Base-by-base conservation (phyloP, 2,888 invertebrate species). In the Ophion obscuratus region DNA sequence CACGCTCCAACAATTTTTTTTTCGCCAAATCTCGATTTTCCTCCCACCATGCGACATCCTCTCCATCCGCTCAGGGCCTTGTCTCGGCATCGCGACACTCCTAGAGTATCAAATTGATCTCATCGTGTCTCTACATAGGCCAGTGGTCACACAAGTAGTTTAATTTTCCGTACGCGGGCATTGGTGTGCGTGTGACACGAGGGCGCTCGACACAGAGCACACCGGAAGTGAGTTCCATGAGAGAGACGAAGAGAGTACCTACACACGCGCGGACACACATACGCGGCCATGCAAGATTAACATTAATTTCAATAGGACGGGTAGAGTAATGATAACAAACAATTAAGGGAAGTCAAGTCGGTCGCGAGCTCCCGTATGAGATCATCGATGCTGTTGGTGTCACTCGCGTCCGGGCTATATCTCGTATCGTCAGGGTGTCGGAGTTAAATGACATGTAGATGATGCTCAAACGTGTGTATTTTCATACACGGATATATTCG, bases 281-380 rank as follows among this genome's bases (percentile, higher is more conserved):
- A 80, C 68, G 85, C 67, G 70, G 66, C 90, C 89, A 88, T 59
- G 92, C 89, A 91, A 91, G 92, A 93, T 94, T 93, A 93, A 92
- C 92, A 93, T 94, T 93, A 93, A 94, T 94, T 94, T 94, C 93
- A 94, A 94, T 94, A 93, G 94, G 93, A 93, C 92, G 93, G 92
- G 92, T 93, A 90, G 90, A 90, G 92, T 91, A 93, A 94, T 93
- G 93, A 93, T 94, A 94, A 94, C 93, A 94, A 94, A 93, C 93
- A 94, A 94, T 94, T 94, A 93, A 93, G 24, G 92, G 88, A 90
- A 91, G 91, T 91, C 90, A 90, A 91, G 92, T 90, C 91, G 89
- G 90, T 90, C 89, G 91, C 90, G 91, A 87, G 89, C 79, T 71
- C 87, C 92, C 10, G 53, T 53, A 27, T 94, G 94, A 94, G 93